phyloP scores from a whole-genome alignment of 2,113 vertebrate genomes.

The Psittacus erithacus region DNA sequence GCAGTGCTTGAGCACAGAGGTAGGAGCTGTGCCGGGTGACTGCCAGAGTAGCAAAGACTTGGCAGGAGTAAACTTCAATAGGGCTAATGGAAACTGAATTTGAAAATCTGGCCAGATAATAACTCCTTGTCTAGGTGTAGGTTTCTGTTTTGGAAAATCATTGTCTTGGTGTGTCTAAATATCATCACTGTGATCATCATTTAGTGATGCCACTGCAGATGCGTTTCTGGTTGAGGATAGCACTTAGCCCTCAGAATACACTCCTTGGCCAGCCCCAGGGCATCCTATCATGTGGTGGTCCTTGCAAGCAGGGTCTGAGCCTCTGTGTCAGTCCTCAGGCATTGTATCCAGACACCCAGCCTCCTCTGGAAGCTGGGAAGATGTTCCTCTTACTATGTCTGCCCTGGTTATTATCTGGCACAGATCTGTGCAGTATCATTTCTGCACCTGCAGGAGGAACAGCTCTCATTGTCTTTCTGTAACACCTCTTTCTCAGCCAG shows the following conservation, averaged over 20 bases:
- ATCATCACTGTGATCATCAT: not conserved
- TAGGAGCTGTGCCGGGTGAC: not conserved
- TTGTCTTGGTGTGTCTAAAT: accelerated
- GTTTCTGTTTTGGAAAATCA: not conserved
- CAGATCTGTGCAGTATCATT: not conserved
- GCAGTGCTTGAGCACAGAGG: not conserved
- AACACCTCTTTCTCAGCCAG: not conserved
- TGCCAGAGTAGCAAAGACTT: accelerated
- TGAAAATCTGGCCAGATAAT: not conserved
- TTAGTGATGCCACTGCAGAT: not conserved
- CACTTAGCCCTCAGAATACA: not conserved
- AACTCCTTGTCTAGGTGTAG: not conserved
- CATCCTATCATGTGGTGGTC: accelerated
- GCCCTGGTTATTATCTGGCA: not conserved
- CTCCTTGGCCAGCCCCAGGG: no score
- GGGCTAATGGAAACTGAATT: not conserved
- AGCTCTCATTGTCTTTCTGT: not conserved
- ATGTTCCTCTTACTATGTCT: not conserved
- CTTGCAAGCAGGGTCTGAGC: not conserved
- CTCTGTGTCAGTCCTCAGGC: not conserved
- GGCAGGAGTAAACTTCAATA: not conserved
- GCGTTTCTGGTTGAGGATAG: not conserved
- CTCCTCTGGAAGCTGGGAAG: not conserved
- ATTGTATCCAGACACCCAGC: accelerated
- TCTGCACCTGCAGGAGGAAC: not conserved